Base-by-base conservation (phyloP, 2,797 vertebrate genomes). In the Helostoma temminkii region DNA sequence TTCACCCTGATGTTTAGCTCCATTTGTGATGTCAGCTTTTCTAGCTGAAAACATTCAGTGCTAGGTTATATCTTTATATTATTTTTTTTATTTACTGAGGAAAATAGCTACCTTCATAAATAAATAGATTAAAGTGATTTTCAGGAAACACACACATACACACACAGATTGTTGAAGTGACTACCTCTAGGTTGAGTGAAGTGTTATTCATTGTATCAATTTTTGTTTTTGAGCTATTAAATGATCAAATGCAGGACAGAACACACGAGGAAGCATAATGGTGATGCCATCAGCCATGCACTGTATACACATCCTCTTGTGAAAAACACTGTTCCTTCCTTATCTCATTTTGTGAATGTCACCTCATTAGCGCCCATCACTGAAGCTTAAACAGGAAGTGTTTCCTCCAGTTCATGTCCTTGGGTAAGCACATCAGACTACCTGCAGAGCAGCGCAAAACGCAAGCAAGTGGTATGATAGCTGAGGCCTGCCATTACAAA, bases 381-480 rank as follows among this genome's bases (percentile, higher is more conserved):
- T 72, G 59, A 10, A 57, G 36, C 62, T 81, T 45, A 65, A 71
- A 82, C 73, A 86, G 86, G 80, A 91, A 83, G 71, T 3, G 37
- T 25, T 78, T 22, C 71, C 46, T 82, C 53, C 60, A 68, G 52
- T 52, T 47, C 66, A 77, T 60, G 58, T 66, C 71, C 69, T 47
- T 26, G 68, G 84, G 88, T 89, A 85, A 82, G 77, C 55, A 52
- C 72, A 41, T 76, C 57, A 61, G 67, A 77, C 68, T 52, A 83
- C 62, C 78, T 78, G 81, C 69, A 75, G 69, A 71, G 45, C 41
- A 49, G 73, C 46, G 46, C 68, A 57, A 72, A 67, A 50, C 50
- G 41, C 46, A 53, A 53, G 60, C 81, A 78, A 86, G 76, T 21
- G 43, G 25, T 2, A 42, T 19, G 32, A 71, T 54, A 47, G 64